Evolutionary conservation across 2,113 vertebrate genomes (phyloP), one percentile per base, ranked within the genome.

Genomic region (Chloebia gouldiae): DNA sequence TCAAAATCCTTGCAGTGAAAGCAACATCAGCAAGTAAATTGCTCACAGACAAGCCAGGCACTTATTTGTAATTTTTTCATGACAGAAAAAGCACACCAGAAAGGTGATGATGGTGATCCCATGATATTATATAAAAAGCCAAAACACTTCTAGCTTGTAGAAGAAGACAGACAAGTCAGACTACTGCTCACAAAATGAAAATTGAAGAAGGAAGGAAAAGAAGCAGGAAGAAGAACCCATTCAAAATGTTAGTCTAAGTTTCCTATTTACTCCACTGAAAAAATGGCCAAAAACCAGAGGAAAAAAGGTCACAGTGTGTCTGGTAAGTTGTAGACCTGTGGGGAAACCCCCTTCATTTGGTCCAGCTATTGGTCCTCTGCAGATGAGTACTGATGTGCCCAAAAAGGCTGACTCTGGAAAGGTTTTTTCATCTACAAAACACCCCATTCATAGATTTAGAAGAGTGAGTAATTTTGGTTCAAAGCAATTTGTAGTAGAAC

Each of bases 361-460:
- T 35, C 50, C 40, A 47, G 10, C n/a, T 91, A 3, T 23, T 22
- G 51, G 3, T 14, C 33, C 72, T 57, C 30, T 60, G 37, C 16
- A 61, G 40, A 7, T 69, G 68, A 61, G 28, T 8, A 56, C 8
- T n/a, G 64, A 73, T 3, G 15, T 37, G 37, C 45, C 77, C 65
- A 13, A 4, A 20, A 65, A 61, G 24, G 56, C 21, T 39, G 35
- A 40, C 42, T 86, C 54, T 28, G 17, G 28, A 75, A 73, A 61
- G 42, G 22, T 28, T 87, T 60, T 47, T 65, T 31, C 24, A 54
- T 37, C 65, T 78, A 19, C 14, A 78, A 84, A 95, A 45, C 18
- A 20, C 0, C 0, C 42, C 28, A 81, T 8, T 61, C 23, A 20
- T 0, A 65, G 31, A 57, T 17, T 20, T 12, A 35, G n/a, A 60